A percentile compares a stretch with the other conserved stretches of the same genome.
Conservation (phyloP, 2,113 vertebrate genomes). For the Pseudolaguvia tuberculata region DNA sequence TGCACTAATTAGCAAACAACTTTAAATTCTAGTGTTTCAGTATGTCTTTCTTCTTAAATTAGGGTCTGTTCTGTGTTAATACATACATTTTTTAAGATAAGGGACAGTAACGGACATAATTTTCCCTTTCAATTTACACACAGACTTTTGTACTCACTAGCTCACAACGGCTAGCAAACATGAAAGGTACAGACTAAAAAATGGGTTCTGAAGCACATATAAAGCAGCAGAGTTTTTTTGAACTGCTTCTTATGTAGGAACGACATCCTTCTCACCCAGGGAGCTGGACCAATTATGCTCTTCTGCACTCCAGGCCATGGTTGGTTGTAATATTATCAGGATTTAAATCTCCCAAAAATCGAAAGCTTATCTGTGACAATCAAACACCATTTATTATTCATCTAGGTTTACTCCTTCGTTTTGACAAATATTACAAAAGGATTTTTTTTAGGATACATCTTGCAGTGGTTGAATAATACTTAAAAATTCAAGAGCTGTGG, state of each 20-base stretch:
- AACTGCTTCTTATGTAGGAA: slow-evolving; percentile 7
- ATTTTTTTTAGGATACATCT: neutral
- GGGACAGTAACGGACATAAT: neutral
- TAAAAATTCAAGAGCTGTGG: neutral
- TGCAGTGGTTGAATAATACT: neutral
- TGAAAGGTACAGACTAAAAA: neutral
- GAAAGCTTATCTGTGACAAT: neutral
- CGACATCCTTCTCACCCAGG: neutral
- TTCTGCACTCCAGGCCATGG: neutral
- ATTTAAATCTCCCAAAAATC: neutral
- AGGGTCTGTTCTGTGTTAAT: too few relatives aligned
- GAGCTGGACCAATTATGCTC: slow-evolving; percentile 4
- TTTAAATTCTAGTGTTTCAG: too few relatives aligned
- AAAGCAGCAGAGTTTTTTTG: neutral
- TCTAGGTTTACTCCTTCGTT: neutral
- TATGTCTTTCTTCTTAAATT: too few relatives aligned
- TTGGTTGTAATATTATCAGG: slow-evolving; percentile 1
- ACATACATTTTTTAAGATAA: neutral
- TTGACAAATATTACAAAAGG: neutral
- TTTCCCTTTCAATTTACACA: neutral
- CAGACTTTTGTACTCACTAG: neutral
- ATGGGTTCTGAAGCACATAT: neutral
- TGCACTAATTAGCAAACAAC: too few relatives aligned
- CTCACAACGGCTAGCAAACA: neutral
- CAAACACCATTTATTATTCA: neutral